phyloP scores from a whole-genome alignment of 2,888 invertebrate species.

The Temnothorax rugatulus region DNA sequence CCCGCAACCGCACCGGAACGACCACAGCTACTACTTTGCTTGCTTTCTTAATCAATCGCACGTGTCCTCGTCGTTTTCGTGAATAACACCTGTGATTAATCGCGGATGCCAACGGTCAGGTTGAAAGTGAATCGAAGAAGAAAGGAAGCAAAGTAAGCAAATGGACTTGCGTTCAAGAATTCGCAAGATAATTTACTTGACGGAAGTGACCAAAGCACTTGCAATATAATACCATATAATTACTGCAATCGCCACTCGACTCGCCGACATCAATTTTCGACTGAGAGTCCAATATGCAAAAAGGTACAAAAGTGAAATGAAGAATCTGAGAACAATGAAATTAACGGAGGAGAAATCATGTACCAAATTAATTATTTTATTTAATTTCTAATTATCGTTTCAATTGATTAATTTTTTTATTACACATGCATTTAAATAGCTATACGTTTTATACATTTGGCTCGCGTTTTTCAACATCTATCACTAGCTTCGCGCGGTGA shows the following conservation, averaged over 20 bases:
- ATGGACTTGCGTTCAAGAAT: neutral
- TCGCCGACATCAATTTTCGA: neutral
- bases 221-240: neutral
- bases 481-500: neutral
- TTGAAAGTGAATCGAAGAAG: constrained; percentile 20
- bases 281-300: neutral
- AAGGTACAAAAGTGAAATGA: neutral
- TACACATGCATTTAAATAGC: neutral
- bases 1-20: constrained; percentile 55
- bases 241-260: neutral
- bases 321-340: neutral
- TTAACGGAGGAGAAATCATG: neutral
- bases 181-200: neutral
- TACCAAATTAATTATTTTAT: constrained; percentile 10
- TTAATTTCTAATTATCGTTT: constrained; percentile 6
- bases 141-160: constrained; percentile 71
- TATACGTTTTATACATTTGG: neutral
- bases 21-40: constrained; percentile 65
- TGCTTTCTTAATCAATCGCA: constrained; percentile 62
- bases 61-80: neutral
- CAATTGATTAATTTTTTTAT: neutral
- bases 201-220: neutral
- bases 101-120: neutral
- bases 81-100: constrained; percentile 44
- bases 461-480: neutral